These are phyloP conservation scores for Thamnophis elegans DNA, from an alignment of 2,797 vertebrate species.

Conservation along the genomic window DNA sequence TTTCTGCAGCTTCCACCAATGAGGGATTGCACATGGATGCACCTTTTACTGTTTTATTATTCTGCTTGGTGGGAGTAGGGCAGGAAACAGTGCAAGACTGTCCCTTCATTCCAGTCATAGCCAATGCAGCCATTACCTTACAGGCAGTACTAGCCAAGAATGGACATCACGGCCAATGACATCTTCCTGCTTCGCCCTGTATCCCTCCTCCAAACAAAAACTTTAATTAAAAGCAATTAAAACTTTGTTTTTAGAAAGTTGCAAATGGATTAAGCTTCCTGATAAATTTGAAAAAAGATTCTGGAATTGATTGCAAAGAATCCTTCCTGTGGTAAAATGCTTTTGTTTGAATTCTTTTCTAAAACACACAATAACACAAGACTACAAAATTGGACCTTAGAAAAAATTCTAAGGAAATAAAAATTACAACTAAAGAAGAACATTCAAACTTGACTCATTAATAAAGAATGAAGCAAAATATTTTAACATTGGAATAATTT, in stretches of 20 bases:
- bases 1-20: neutral
- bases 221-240: neutral
- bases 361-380: neutral
- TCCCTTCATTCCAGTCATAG: neutral
- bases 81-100: neutral
- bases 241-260: neutral
- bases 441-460: neutral
- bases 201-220: neutral
- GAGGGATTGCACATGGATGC: neutral
- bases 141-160: neutral
- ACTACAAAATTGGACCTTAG: neutral
- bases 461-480: neutral
- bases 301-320: neutral
- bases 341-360: neutral
- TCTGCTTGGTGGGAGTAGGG: neutral
- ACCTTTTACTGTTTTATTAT: neutral
- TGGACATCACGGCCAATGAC: accelerated
- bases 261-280: neutral
- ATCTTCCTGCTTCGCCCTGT: neutral
- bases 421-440: neutral
- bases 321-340: neutral
- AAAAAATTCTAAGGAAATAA: neutral
- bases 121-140: neutral
- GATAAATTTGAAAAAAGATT: neutral
- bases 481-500: neutral